Conservation (phyloP, 1,140 invertebrate species). For the Epicauta chinensis region DNA sequence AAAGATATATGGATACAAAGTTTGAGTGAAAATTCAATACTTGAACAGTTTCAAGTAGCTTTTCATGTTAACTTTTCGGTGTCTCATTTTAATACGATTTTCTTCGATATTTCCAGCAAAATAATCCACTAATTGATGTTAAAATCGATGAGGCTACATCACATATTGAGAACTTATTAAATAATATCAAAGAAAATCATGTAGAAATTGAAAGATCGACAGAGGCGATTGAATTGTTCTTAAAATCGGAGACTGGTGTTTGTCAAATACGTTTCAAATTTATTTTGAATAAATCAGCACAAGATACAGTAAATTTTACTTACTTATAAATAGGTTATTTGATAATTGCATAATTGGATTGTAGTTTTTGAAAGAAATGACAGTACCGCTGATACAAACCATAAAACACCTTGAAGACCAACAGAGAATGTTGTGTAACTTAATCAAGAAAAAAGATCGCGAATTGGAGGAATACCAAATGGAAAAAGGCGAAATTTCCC, state of each 20-base stretch:
- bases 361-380: slow-evolving; percentile 18
- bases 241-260: slow-evolving; percentile 1
- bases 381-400: slow-evolving; percentile 15
- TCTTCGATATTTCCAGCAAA: slow-evolving; percentile 7
- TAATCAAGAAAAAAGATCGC: slow-evolving; percentile 14
- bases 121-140: slow-evolving; percentile 12
- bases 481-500: slow-evolving; percentile 14
- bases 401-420: slow-evolving; percentile 10
- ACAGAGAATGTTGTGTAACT: slow-evolving; percentile 5
- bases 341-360: not conserved
- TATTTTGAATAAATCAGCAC: slow-evolving; percentile 1
- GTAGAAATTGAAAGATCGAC: not conserved
- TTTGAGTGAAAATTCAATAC: not conserved
- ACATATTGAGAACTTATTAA: slow-evolving; percentile 1
- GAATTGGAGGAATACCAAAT: slow-evolving; percentile 16
- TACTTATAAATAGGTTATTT: not conserved
- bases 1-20: slow-evolving; percentile 14
- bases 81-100: too few species aligned
- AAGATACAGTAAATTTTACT: not conserved
- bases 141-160: slow-evolving; percentile 6
- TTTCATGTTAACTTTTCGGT: not conserved
- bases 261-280: slow-evolving; percentile 9
- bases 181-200: slow-evolving; percentile 4
- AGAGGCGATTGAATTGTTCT: not conserved
- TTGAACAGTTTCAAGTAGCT: slow-evolving; percentile 7